Percentiles rank a stretch among this genome's conserved stretches.
Evolutionary conservation across 2,113 vertebrate species (phyloP).

Genomic region (Fulica atra): DNA sequence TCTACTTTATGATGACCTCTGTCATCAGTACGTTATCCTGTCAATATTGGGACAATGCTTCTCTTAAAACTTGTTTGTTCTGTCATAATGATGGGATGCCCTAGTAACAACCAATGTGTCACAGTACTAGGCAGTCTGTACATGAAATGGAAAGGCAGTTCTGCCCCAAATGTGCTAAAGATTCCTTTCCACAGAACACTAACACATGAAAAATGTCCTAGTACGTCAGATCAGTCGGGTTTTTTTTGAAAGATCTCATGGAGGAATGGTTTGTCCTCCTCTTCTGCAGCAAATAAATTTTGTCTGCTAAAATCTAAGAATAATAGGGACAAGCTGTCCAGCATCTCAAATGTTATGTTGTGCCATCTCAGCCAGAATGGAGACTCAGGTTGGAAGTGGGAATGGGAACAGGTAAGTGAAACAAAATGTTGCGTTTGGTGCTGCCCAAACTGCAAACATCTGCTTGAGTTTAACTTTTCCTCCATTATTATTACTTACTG

Average conservation of each 20-base stretch:
- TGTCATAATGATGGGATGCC: background rate
- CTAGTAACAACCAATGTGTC: background rate
- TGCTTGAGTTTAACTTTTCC: background rate
- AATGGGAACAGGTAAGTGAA: background rate
- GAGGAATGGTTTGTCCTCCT: background rate
- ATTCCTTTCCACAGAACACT: background rate
- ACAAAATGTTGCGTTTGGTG: accelerated
- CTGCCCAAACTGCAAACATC: background rate
- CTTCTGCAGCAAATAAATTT: background rate
- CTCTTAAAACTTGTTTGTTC: background rate
- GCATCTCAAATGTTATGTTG: background rate
- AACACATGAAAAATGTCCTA: background rate
- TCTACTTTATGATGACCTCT: background rate
- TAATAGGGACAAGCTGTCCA: background rate
- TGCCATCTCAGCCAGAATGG: background rate
- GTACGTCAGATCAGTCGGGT: background rate
- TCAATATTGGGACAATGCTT: background rate
- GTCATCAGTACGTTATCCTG: background rate
- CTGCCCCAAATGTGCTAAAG: background rate
- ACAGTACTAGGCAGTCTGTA: background rate
- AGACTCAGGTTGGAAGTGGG: background rate
- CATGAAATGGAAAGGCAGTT: background rate
- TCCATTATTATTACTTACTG: background rate
- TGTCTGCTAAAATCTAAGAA: background rate
- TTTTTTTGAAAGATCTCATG: background rate